Evolutionary conservation across 23 tunicate genomes (phyloP).

Genomic region (Corella eumyota): DNA sequence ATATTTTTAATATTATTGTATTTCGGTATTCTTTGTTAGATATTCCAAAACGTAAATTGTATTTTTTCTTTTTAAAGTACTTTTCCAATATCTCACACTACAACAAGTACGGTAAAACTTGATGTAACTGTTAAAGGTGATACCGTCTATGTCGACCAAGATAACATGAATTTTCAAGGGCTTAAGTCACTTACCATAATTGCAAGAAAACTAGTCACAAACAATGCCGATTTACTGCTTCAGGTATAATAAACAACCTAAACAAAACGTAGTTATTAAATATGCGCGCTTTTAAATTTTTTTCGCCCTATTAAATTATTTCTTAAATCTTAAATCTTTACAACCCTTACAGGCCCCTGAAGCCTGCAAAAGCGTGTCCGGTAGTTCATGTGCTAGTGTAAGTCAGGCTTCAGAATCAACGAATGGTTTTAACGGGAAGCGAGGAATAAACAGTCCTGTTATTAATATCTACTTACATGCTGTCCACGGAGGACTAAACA

Average conservation of each 20-base stretch:
- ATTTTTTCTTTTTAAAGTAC: too few relatives aligned
- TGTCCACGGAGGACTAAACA: conserved; percentile 4
- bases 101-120: too few relatives aligned
- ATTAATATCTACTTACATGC: conserved; percentile 6
- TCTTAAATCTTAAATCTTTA: too few relatives aligned
- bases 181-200: neutral
- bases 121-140: too few relatives aligned
- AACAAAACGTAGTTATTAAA: too few relatives aligned
- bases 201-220: neutral
- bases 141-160: neutral
- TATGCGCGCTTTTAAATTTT: too few relatives aligned
- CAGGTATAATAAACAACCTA: too few relatives aligned
- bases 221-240: neutral
- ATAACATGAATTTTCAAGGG: neutral
- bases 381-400: neutral
- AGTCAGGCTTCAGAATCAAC: neutral
- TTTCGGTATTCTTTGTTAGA: too few relatives aligned
- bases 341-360: conserved; percentile 17
- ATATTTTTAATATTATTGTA: too few relatives aligned
- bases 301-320: too few relatives aligned
- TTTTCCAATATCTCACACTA: too few relatives aligned
- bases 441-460: conserved; percentile 4
- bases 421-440: conserved; percentile 6
- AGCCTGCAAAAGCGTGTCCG: conserved; percentile 2
- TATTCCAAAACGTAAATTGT: too few relatives aligned